Percentiles rank a stretch among this genome's conserved stretches.
phyloP scores from a whole-genome alignment of 2,113 vertebrate genomes.

The Campylomormyrus numenius region DNA sequence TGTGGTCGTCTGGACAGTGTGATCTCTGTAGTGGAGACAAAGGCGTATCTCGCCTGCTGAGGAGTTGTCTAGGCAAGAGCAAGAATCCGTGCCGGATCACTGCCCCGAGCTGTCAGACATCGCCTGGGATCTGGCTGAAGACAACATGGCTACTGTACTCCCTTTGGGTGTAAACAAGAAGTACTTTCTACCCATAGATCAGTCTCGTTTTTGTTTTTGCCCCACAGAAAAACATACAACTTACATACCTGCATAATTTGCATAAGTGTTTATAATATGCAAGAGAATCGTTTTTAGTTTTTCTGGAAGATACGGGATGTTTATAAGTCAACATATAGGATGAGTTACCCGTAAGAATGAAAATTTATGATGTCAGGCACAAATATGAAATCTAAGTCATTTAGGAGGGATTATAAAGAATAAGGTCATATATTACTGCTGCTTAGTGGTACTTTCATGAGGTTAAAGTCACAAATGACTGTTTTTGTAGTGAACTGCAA shows the following conservation, averaged over 20 bases:
- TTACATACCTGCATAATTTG: neutral
- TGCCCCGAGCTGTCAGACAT: slow-evolving; percentile 34
- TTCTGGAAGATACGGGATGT: neutral
- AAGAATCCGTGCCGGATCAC: slow-evolving; percentile 36
- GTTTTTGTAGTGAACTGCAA: neutral
- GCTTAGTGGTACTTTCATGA: neutral
- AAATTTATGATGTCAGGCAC: neutral
- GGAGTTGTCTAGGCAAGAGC: slow-evolving; percentile 40
- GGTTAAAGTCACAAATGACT: neutral
- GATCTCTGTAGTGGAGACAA: slow-evolving; percentile 33
- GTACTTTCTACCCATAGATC: slow-evolving; percentile 6
- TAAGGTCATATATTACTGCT: neutral
- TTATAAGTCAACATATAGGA: neutral
- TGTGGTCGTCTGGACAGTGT: slow-evolving; percentile 23
- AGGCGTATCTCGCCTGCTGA: slow-evolving; percentile 32
- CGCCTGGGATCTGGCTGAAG: slow-evolving; percentile 21
- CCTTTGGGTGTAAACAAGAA: slow-evolving; percentile 6
- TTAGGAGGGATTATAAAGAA: neutral
- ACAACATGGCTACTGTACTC: slow-evolving; percentile 23
- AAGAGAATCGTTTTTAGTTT: neutral
- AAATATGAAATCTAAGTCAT: neutral
- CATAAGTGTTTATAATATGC: neutral
- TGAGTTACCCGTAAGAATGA: neutral
- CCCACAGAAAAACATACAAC: neutral
- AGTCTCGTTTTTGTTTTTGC: neutral